phyloP scores from a whole-genome alignment of 2,888 invertebrate genomes.

The Cosmopolites sordidus region DNA sequence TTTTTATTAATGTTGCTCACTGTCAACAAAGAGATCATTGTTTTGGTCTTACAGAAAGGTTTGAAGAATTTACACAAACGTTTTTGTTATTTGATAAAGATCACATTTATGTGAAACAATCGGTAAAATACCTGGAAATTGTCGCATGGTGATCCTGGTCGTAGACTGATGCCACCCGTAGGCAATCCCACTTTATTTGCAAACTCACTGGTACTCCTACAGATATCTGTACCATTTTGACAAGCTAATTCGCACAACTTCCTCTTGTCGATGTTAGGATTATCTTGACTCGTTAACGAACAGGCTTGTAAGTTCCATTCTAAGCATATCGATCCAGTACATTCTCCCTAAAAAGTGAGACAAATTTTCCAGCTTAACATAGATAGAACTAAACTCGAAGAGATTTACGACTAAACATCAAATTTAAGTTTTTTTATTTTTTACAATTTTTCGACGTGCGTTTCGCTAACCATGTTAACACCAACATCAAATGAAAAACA shows the following conservation, averaged over 20 bases:
- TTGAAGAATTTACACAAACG: too few relatives aligned
- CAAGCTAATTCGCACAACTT: conserved; percentile 97
- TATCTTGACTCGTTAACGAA: conserved; percentile 79
- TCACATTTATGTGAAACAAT: too few relatives aligned
- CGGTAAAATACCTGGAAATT: conserved; percentile 96
- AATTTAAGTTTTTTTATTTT: too few relatives aligned
- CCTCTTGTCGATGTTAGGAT: conserved; percentile 72
- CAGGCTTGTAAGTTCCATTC: conserved; percentile 94
- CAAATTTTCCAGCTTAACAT: not conserved
- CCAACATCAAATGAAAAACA: too few relatives aligned
- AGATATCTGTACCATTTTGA: conserved; percentile 76
- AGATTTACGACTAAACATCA: too few relatives aligned
- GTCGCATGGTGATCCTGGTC: conserved; percentile 97
- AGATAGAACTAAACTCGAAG: too few relatives aligned
- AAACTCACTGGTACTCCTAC: conserved; percentile 85
- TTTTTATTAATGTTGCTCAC: too few relatives aligned
- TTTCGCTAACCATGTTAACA: too few relatives aligned
- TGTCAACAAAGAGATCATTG: too few relatives aligned
- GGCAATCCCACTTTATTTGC: conserved; percentile 69
- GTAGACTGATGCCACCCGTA: conserved; percentile 75
- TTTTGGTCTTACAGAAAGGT: too few relatives aligned
- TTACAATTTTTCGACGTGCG: too few relatives aligned
- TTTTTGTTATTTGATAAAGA: too few relatives aligned
- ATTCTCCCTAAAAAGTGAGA: conserved; percentile 77
- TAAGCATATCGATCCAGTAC: conserved; percentile 91